These are phyloP conservation scores for Carpatolechia fugitivella DNA, from an alignment of 2,888 invertebrate genomes.

Conservation along the genomic window DNA sequence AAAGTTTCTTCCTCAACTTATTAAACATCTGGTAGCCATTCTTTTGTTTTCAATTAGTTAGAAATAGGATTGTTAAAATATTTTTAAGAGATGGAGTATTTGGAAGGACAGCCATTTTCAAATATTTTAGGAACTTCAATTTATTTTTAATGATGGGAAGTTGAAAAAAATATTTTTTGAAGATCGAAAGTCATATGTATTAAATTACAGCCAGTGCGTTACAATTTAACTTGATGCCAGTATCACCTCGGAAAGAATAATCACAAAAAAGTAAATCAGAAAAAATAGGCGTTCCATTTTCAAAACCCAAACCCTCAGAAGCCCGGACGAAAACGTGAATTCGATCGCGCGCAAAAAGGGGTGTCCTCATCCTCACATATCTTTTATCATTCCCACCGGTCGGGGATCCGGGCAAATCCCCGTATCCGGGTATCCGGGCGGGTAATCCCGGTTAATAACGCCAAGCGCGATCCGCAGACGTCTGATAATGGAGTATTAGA, in stretches of 20 bases:
- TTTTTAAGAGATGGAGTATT: neutral
- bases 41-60: constrained; percentile 2
- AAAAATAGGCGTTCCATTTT: neutral
- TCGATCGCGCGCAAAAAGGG: constrained; percentile 36
- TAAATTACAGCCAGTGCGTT: too few relatives aligned
- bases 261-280: too few relatives aligned
- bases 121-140: too few relatives aligned
- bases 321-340: constrained; percentile 20
- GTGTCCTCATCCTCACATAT: constrained; percentile 44
- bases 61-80: neutral
- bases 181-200: too few relatives aligned
- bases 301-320: constrained; percentile 2
- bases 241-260: too few relatives aligned
- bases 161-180: too few relatives aligned
- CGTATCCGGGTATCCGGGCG: constrained; percentile 64
- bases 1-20: neutral
- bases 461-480: constrained; percentile 48
- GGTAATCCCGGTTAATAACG: constrained; percentile 78
- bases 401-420: constrained; percentile 75
- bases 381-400: constrained; percentile 74
- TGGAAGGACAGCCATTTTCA: too few relatives aligned
- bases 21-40: neutral
- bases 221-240: too few relatives aligned
- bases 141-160: too few relatives aligned
- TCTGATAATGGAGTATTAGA: constrained; percentile 67